Conservation (phyloP, 2,888 invertebrate species). For the Germaria angustata region DNA sequence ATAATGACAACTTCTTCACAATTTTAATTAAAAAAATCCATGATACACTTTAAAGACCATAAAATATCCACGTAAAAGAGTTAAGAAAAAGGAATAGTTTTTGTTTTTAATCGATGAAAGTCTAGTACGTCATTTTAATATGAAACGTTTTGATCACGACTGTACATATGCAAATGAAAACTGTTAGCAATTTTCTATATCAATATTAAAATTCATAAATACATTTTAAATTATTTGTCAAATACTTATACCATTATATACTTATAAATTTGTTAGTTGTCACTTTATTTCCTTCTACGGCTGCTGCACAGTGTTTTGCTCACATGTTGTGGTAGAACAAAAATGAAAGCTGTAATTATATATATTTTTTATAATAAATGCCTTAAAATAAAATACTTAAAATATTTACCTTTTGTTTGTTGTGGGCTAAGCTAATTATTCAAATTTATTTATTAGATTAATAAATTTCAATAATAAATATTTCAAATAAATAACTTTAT, state of each 20-base stretch:
- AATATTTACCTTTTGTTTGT: too few relatives aligned
- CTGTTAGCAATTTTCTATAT: not conserved
- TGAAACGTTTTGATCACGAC: not conserved
- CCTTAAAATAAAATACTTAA: too few relatives aligned
- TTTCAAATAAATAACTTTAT: too few relatives aligned
- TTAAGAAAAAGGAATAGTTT: too few relatives aligned
- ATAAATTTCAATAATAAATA: too few relatives aligned
- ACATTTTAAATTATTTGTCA: not conserved
- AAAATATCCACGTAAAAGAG: too few relatives aligned
- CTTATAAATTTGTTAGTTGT: conserved; percentile 18
- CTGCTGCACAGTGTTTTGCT: not conserved
- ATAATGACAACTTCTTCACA: too few relatives aligned
- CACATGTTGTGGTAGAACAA: not conserved
- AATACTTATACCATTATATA: not conserved
- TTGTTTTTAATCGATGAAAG: not conserved
- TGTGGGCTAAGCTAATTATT: too few relatives aligned
- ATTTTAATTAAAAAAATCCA: too few relatives aligned
- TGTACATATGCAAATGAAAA: not conserved
- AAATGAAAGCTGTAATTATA: not conserved
- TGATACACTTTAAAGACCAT: too few relatives aligned
- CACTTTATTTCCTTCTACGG: not conserved
- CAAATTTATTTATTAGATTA: too few relatives aligned
- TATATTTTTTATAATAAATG: too few relatives aligned
- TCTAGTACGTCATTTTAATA: not conserved
- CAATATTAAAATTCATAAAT: not conserved